Evolutionary conservation across 2,888 invertebrate genomes (phyloP), one percentile per base, ranked within the genome.

Genomic region (Pristionchus mayeri): DNA sequence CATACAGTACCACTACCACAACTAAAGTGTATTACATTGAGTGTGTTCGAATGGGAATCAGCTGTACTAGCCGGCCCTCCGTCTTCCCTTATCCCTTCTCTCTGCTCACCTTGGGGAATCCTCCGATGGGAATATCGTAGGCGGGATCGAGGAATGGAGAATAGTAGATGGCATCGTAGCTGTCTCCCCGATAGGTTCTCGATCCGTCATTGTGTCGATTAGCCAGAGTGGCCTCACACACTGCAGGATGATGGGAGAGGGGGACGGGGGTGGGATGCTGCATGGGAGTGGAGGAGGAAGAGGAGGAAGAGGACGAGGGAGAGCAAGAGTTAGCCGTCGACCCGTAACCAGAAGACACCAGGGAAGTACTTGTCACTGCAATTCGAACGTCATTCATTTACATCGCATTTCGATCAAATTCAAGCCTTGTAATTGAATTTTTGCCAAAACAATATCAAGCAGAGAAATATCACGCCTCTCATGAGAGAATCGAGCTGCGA

Each of bases 91-190:
- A n/a, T n/a, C n/a, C n/a, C n/a, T n/a, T 21, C 57, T 7, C 24
- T 21, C 63, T 30, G 63, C 67, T 34, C 27, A 75, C 75, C 75
- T 75, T 37, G 7, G 75, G 75, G 1, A 75, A 27, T 75, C 75
- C 75, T 40, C 75, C 75, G 7, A 44, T 16, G 30, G 37, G 60
- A 13, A 81, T 81, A 54, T 81, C 80, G 18, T n/a, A 30, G 40
- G 52, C 37, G 24, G 54, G 80, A 40, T 81, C 80, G 60, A 81
- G 52, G 80, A 60, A 81, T 30, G 80, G 80, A 9, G 80, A 57
- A 18, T 81, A 60, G 13, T 44, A 4, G 48, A 78, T 48, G 16
- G 21, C 21, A 27, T 78, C 80, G 24, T 16, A 40, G 3, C 24
- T 11, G 16, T 60, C 60, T 18, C 34, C 50, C 21, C 21, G 3